Evolutionary conservation across 2,888 invertebrate species (phyloP), one percentile per base, ranked within the genome.

Genomic region (Limenitis camilla): DNA sequence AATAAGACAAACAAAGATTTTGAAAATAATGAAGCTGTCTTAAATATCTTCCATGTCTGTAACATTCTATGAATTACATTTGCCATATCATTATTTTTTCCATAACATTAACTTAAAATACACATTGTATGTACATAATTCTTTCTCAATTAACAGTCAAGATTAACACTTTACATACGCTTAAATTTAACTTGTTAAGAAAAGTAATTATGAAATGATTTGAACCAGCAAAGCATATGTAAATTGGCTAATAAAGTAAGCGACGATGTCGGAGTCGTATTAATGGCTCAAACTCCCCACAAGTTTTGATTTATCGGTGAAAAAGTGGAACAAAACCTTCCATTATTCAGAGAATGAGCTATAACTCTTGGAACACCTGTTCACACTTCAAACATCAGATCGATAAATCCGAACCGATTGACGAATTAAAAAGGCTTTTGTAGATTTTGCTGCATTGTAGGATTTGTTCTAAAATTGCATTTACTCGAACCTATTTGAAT

Each of bases 341-440:
- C 62, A 72, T 75, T 72, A 75, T 68, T 72, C 72, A 69, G 62
- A 61, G 69, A 65, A 60, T 62, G 63, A 60, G 66, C 69, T 67
- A 76, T 78, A 77, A 68, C 66, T 73, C 70, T 69, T 56, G 46
- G 63, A 74, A 68, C 79, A 79, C 76, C 79, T 78, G 76, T 73
- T 74, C 71, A 28, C 66, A 61, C 62, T 61, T 60, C 61, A 63
- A 66, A 59, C 57, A 62, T 48, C 38, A 45, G 39, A 40, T 57
- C 40, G 46, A 11, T 47, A 36, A 33, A 49, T 43, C 49, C n/a
- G 38, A 38, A 42, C 27, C 32, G 40, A 31, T 36, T 38, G 36
- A 48, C 46, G 27, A 43, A 44, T 53, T 33, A n/a, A 47, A 48
- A 44, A 48, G 19, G 3, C 19, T 19, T 19, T 19, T 19, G 19